These are phyloP conservation scores for Maniola hyperantus DNA, from an alignment of 2,888 invertebrate species.

Conservation along the genomic window DNA sequence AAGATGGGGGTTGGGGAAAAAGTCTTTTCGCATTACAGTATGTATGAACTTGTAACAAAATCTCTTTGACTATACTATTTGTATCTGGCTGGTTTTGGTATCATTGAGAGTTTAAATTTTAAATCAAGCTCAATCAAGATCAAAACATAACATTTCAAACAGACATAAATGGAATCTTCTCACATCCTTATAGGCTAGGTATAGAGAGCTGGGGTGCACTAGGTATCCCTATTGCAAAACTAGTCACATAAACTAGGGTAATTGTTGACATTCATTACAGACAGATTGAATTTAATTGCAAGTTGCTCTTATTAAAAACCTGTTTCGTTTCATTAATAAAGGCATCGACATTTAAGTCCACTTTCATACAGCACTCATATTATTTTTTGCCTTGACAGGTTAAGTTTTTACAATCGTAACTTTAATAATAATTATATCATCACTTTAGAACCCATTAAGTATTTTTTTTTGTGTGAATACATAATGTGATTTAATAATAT, in stretches of 20 bases:
- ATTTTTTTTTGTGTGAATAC: neutral
- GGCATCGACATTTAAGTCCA: conserved; percentile 24
- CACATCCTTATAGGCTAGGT: neutral
- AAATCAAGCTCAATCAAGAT: too few species aligned
- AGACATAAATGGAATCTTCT: neutral
- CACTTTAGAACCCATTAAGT: neutral
- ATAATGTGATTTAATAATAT: neutral
- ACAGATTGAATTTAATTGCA: conserved; percentile 26
- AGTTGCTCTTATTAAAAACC: conserved; percentile 25
- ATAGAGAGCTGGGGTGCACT: neutral
- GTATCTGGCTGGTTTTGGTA: too few species aligned
- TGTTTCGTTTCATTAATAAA: conserved; percentile 25
- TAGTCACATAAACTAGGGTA: conserved; percentile 24
- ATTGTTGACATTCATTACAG: conserved; percentile 22
- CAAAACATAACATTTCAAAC: neutral
- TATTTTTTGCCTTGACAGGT: conserved; percentile 18
- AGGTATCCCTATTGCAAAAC: conserved; percentile 11
- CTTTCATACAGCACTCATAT: conserved; percentile 27
- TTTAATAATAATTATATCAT: conserved; percentile 23
- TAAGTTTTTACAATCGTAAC: conserved; percentile 12
- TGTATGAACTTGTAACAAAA: too few species aligned
- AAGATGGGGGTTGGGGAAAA: too few species aligned
- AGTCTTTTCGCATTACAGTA: too few species aligned
- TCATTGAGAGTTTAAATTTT: too few species aligned
- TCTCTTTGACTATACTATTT: too few species aligned